These are phyloP conservation scores for Syncerus caffer DNA, from an alignment of 2,797 vertebrate species.

Conservation along the genomic window DNA sequence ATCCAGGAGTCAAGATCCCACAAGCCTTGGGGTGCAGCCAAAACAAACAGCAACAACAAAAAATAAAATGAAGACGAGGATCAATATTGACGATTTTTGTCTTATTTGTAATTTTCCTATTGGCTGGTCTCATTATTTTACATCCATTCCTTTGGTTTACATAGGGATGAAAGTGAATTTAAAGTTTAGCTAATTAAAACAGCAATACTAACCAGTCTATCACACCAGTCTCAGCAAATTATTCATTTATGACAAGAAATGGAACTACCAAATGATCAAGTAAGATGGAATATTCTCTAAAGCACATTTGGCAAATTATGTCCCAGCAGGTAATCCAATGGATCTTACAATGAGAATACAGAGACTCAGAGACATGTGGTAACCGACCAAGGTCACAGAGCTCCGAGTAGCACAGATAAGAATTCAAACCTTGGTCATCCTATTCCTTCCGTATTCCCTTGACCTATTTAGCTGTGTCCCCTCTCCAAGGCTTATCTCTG, in stretches of 20 bases:
- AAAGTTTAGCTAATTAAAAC: neutral
- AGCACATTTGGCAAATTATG: neutral
- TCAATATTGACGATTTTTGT: neutral
- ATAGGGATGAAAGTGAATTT: neutral
- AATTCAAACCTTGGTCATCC: neutral
- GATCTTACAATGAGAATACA: neutral
- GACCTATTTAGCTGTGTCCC: neutral
- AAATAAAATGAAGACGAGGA: neutral
- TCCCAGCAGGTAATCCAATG: rapidly evolving
- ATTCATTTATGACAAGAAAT: neutral
- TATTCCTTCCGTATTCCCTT: neutral
- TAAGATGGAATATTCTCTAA: neutral
- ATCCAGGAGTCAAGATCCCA: neutral
- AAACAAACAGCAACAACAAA: neutral
- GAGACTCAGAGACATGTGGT: neutral
- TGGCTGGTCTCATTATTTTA: neutral
- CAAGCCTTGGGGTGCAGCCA: neutral
- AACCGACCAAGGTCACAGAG: neutral
- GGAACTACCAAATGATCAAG: neutral
- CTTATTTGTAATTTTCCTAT: neutral
- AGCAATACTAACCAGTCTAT: neutral
- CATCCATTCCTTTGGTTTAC: neutral
- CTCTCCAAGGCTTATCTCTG: neutral
- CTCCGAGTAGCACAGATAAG: neutral
- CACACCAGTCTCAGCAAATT: too few species aligned